phyloP scores from a whole-genome alignment of 2,888 invertebrate genomes.

The Sepioteuthis lessoniana region DNA sequence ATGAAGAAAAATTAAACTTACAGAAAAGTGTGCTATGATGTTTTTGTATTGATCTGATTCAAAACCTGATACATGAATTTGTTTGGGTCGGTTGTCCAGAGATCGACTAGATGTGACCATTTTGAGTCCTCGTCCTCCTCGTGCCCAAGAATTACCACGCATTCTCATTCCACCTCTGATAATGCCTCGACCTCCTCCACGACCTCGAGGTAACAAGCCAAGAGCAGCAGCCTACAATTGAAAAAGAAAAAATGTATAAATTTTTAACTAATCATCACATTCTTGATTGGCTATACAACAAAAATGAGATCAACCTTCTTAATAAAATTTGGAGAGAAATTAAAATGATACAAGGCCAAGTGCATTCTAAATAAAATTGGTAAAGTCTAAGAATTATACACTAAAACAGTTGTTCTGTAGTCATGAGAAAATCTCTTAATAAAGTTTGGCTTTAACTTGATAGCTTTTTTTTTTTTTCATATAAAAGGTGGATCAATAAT shows the following conservation, averaged over 20 bases:
- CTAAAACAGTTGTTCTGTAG: not conserved
- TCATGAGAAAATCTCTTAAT: not conserved
- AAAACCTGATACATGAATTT: slow-evolving; percentile 90
- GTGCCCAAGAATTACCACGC: slow-evolving; percentile 56
- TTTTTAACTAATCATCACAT: not conserved
- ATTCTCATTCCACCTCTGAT: slow-evolving; percentile 52
- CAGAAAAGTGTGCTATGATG: slow-evolving; percentile 88
- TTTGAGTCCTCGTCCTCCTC: slow-evolving; percentile 60
- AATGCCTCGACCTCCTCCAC: slow-evolving; percentile 65
- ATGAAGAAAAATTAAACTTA: slow-evolving; percentile 77
- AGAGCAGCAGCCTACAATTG: slow-evolving; percentile 72
- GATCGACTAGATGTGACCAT: slow-evolving; percentile 58
- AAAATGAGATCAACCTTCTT: not conserved
- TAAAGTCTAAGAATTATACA: too few species aligned
- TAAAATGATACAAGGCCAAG: not conserved
- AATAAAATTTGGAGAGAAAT: not conserved
- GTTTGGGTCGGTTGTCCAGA: slow-evolving; percentile 90
- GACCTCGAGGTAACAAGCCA: slow-evolving; percentile 68
- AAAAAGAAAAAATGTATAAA: not conserved
- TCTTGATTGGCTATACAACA: not conserved
- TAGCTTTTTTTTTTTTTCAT: too few species aligned
- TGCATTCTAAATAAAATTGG: not conserved
- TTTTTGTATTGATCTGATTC: slow-evolving; percentile 87
- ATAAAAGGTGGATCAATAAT: too few species aligned
- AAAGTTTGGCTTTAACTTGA: too few species aligned